Evolutionary conservation across 2,888 invertebrate genomes (phyloP).

Genomic region (Chalcis sispes): DNA sequence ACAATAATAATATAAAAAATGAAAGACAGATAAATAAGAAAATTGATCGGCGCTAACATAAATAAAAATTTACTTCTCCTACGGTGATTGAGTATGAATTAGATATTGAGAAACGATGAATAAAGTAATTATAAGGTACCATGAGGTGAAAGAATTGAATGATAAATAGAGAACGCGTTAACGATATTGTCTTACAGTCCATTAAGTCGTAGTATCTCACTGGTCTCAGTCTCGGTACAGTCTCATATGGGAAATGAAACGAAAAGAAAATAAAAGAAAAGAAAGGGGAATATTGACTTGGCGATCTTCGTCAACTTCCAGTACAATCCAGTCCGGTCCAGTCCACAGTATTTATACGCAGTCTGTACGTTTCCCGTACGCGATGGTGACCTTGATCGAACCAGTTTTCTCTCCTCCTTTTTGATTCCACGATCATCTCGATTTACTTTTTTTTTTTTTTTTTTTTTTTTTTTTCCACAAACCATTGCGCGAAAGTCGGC

Average conservation of each 20-base stretch:
- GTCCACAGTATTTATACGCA: neutral
- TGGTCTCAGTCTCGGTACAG: conserved; percentile 35
- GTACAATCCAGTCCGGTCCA: conserved; percentile 37
- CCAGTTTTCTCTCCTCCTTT: conserved; percentile 48
- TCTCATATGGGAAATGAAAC: neutral
- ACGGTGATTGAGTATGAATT: conserved; percentile 4
- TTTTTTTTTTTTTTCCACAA: neutral
- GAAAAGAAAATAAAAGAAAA: neutral
- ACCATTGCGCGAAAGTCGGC: conserved; percentile 44
- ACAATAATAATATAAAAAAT: conserved; percentile 52
- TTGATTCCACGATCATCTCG: conserved; percentile 29
- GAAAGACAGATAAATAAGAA: conserved; percentile 6
- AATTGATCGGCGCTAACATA: conserved; percentile 15
- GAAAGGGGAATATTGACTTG: conserved; percentile 5
- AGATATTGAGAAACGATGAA: neutral
- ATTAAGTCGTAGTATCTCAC: conserved; percentile 31
- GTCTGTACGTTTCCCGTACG: conserved; percentile 10
- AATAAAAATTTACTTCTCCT: conserved; percentile 8
- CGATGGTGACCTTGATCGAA: conserved; percentile 54
- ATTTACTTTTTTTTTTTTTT: conserved; percentile 20
- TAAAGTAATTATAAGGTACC: neutral
- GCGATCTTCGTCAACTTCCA: conserved; percentile 34
- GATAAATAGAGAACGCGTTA: neutral
- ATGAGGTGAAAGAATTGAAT: neutral
- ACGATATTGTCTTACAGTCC: conserved; percentile 33